Evolutionary conservation across 2,797 vertebrate species (phyloP).

Genomic region (Sternotherus odoratus): DNA sequence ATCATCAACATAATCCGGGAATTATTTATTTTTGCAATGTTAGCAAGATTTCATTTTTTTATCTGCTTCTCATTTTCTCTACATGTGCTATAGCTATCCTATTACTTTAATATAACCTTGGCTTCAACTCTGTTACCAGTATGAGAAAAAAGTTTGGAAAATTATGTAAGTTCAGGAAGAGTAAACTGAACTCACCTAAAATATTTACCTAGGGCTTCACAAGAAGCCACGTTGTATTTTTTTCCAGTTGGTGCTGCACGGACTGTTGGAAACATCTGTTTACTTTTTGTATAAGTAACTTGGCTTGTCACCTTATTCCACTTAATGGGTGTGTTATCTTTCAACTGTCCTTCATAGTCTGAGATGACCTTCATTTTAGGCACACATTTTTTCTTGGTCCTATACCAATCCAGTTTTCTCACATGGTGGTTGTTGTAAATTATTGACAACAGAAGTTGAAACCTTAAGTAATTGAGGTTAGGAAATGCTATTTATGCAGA

Average conservation of each 20-base stretch:
- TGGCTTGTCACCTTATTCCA: background rate
- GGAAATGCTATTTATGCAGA: background rate
- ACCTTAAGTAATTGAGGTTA: background rate
- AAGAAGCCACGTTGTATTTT: background rate
- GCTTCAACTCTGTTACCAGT: background rate
- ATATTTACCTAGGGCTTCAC: background rate
- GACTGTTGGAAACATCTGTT: background rate
- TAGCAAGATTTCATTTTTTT: background rate
- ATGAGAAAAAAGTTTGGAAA: background rate
- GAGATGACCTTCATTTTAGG: background rate
- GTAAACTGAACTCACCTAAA: background rate
- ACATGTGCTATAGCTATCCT: constrained; percentile 8
- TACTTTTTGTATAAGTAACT: background rate
- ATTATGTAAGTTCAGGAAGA: background rate
- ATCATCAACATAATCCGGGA: constrained; percentile 18
- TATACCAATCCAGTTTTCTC: background rate
- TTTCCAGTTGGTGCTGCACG: background rate
- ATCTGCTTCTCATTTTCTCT: constrained; percentile 52
- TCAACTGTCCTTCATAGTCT: background rate
- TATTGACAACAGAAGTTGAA: background rate
- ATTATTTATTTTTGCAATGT: background rate
- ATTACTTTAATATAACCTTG: constrained; percentile 39
- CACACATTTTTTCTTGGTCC: background rate
- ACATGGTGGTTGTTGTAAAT: background rate
- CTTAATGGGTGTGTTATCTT: background rate